Percentiles rank a stretch among this genome's conserved stretches.
Evolutionary conservation across 2,888 invertebrate genomes (phyloP).

Genomic region (Plusia festucae): DNA sequence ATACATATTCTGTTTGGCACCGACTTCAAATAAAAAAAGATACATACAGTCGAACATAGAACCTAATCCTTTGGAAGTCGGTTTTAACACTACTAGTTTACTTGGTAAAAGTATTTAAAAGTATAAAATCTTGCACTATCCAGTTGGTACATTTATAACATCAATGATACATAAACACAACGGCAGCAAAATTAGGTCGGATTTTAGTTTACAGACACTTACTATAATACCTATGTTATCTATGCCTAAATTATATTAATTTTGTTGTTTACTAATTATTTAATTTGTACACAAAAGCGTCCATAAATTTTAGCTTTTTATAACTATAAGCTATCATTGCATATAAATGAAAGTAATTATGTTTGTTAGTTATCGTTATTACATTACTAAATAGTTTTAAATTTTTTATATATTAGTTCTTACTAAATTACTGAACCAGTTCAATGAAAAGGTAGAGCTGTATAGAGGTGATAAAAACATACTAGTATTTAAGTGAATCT

Average conservation of each 20-base stretch:
- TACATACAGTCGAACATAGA: no score
- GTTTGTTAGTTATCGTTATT: no score
- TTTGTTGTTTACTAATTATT: slow-evolving; percentile 12
- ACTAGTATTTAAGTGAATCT: no score
- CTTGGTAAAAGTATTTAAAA: neutral
- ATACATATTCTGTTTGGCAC: no score
- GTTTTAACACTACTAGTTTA: no score
- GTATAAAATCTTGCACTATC: slow-evolving; percentile 9
- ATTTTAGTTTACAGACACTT: slow-evolving; percentile 28
- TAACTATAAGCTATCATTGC: neutral
- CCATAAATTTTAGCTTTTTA: neutral
- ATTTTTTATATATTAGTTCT: no score
- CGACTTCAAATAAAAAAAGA: no score
- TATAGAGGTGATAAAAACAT: no score
- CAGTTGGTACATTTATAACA: slow-evolving; percentile 18
- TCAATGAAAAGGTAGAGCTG: no score
- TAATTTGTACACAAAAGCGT: neutral
- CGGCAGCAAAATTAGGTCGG: slow-evolving; percentile 35
- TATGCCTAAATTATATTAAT: slow-evolving; percentile 22
- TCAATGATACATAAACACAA: slow-evolving; percentile 22
- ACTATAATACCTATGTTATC: slow-evolving; percentile 20
- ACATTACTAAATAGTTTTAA: no score
- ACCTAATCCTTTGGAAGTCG: no score
- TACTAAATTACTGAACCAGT: neutral
- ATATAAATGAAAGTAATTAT: no score